A percentile compares a stretch with the other conserved stretches of the same genome.
Conservation (phyloP, 2,888 invertebrate species). For the Ormyrus pomaceus region DNA sequence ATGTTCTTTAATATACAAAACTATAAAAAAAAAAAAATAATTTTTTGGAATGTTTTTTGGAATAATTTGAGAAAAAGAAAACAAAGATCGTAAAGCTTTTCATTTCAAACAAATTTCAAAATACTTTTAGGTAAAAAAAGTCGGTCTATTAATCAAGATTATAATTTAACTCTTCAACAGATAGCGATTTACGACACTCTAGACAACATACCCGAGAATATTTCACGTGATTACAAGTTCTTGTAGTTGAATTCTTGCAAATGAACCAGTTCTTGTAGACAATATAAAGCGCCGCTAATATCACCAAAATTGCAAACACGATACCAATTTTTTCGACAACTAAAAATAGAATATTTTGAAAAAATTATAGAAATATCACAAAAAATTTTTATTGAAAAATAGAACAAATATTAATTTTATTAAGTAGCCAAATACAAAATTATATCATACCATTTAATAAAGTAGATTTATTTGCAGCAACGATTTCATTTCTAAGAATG, state of each 20-base stretch:
- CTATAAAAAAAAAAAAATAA: too few species aligned
- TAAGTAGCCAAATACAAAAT: background rate
- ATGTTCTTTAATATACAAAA: too few species aligned
- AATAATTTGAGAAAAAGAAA: too few species aligned
- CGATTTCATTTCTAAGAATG: background rate
- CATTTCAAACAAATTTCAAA: too few species aligned
- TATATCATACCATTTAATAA: conserved; percentile 36
- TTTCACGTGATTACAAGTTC: conserved; percentile 48
- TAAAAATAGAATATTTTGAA: conserved; percentile 10
- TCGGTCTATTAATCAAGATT: too few species aligned
- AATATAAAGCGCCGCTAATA: conserved; percentile 14
- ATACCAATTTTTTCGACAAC: conserved; percentile 31
- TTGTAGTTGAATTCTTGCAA: conserved; percentile 17
- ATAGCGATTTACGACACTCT: background rate
- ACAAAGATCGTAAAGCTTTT: too few species aligned
- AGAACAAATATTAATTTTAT: background rate
- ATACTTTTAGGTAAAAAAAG: too few species aligned
- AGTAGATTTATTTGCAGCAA: background rate
- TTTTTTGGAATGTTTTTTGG: too few species aligned
- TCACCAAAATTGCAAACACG: conserved; percentile 2
- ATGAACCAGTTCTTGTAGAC: too few species aligned
- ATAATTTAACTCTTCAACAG: too few species aligned
- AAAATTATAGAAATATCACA: conserved; percentile 17
- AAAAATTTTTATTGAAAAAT: background rate
- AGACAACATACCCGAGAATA: conserved; percentile 52